Conservation (phyloP, 2,113 vertebrate genomes). For the Muntiacus reevesi region DNA sequence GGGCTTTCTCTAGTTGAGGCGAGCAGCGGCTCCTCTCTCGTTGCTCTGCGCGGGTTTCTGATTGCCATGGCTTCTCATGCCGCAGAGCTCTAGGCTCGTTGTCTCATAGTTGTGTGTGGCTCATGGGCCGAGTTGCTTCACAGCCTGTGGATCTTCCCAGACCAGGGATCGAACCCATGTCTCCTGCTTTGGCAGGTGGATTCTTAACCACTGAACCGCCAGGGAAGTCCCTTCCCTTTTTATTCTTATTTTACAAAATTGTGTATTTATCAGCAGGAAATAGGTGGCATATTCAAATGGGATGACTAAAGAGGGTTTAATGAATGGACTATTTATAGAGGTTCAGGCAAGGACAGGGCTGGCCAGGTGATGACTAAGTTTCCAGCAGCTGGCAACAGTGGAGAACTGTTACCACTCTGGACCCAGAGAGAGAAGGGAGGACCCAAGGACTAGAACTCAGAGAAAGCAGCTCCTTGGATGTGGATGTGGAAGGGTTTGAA, state of each 20-base stretch:
- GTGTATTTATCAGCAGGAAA: background rate
- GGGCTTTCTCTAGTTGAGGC: background rate
- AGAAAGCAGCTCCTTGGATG: background rate
- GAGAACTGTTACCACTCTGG: background rate
- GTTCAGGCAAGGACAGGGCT: background rate
- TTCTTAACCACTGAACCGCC: background rate
- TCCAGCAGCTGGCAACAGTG: background rate
- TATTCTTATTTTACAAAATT: background rate
- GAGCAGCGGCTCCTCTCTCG: background rate
- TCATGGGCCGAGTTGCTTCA: background rate
- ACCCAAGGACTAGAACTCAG: too few relatives aligned
- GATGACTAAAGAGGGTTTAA: background rate
- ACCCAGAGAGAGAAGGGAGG: background rate
- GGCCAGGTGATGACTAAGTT: background rate
- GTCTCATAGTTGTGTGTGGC: background rate
- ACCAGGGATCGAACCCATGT: background rate
- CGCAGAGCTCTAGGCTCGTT: background rate
- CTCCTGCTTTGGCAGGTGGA: background rate
- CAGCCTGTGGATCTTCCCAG: background rate
- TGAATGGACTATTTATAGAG: background rate
- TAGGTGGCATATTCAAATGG: background rate
- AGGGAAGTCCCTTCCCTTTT: background rate
- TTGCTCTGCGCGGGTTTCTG: background rate
- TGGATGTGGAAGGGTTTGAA: background rate
- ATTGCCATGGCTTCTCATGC: background rate